Evolutionary conservation across 2,797 vertebrate genomes (phyloP).

Genomic region (Sebastes dallii): DNA sequence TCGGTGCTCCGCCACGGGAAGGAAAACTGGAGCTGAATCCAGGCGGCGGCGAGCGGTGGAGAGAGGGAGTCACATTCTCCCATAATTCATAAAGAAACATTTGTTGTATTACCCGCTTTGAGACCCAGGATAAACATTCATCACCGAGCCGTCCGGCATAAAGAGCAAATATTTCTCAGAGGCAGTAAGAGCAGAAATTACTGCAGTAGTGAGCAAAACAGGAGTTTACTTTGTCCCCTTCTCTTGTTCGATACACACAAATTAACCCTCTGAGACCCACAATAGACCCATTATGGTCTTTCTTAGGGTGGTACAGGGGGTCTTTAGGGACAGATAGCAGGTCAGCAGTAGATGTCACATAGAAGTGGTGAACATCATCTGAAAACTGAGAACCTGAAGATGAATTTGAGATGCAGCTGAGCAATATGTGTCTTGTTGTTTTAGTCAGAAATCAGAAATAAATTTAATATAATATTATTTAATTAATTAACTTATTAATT

Average conservation of each 20-base stretch:
- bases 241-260: background rate
- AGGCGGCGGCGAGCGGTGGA: constrained; percentile 20
- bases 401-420: no score
- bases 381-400: no score
- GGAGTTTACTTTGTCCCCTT: background rate
- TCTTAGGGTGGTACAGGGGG: no score
- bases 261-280: no score
- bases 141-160: constrained; percentile 1
- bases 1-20: background rate
- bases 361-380: no score
- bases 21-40: constrained; percentile 40
- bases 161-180: background rate
- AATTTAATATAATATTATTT: no score
- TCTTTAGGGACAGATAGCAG: no score
- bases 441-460: no score
- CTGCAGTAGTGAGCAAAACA: background rate
- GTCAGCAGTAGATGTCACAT: no score
- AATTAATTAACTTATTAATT: no score
- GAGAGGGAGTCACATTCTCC: constrained; percentile 27
- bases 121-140: constrained; percentile 34
- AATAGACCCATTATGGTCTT: no score
- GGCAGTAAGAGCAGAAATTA: background rate
- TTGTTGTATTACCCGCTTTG: constrained; percentile 13
- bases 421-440: no score
- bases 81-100: constrained; percentile 38